Conservation (phyloP, 2,113 vertebrate species). For the Axis porcinus region DNA sequence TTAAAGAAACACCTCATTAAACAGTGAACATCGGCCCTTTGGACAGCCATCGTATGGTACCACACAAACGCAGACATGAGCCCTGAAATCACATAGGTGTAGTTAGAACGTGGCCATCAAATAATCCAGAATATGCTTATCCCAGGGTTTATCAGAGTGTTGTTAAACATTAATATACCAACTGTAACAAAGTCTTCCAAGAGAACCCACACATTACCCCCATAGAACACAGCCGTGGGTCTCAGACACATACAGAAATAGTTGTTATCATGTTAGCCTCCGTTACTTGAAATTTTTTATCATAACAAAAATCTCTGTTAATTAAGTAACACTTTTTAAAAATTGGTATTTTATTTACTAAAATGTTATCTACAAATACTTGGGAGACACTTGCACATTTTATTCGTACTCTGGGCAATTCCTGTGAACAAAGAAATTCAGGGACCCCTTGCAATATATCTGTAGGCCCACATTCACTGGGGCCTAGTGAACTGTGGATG, state of each 20-base stretch:
- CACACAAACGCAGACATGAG: not conserved
- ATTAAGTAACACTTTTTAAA: not conserved
- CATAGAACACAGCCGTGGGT: not conserved
- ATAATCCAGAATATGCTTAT: no score
- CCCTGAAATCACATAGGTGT: not conserved
- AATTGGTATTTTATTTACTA: not conserved
- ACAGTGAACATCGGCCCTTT: not conserved
- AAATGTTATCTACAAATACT: not conserved
- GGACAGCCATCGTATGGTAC: fast-evolving
- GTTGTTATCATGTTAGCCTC: not conserved
- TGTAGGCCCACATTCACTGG: not conserved
- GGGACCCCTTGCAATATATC: no score
- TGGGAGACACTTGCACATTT: not conserved
- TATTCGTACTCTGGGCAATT: not conserved
- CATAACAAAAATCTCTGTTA: not conserved
- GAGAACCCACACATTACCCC: not conserved
- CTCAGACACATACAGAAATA: not conserved
- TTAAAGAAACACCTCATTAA: not conserved
- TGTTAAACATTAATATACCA: not conserved
- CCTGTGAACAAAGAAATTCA: not conserved
- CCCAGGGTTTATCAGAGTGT: not conserved
- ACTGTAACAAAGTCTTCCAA: not conserved
- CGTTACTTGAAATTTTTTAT: not conserved
- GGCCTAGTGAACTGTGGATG: not conserved
- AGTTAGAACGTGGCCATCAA: not conserved